Percentiles rank a stretch among this genome's conserved stretches.
phyloP scores from a whole-genome alignment of 1,140 invertebrate genomes.

The Drosophila tsacasi region DNA sequence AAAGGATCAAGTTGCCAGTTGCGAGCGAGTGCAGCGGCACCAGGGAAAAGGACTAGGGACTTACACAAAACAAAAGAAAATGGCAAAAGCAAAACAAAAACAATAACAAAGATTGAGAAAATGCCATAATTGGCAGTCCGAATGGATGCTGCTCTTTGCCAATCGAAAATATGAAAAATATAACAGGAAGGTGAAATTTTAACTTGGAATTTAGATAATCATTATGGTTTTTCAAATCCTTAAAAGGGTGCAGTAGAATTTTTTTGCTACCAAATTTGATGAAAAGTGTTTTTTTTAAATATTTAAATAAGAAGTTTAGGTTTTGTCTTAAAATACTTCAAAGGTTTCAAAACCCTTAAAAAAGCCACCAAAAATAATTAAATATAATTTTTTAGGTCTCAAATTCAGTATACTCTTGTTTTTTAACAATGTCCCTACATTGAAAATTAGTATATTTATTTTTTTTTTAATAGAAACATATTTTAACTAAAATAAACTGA shows the following conservation, averaged over 20 bases:
- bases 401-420: too few relatives aligned
- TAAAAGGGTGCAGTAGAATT: too few relatives aligned
- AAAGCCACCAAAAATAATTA: too few relatives aligned
- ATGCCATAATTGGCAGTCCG: constrained; percentile 31
- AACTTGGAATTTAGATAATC: not conserved
- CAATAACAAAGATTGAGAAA: constrained; percentile 35
- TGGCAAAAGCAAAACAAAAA: constrained; percentile 32
- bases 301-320: too few relatives aligned
- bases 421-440: too few relatives aligned
- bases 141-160: constrained; percentile 20
- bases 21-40: constrained; percentile 23
- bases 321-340: too few relatives aligned
- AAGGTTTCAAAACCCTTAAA: too few relatives aligned
- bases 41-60: constrained; percentile 24
- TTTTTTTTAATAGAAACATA: not conserved
- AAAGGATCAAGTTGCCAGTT: constrained; percentile 77
- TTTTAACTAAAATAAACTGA: accelerated
- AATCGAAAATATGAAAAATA: not conserved
- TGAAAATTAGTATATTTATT: not conserved
- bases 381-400: too few relatives aligned
- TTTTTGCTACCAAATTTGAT: too few relatives aligned
- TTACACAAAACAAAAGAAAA: constrained; percentile 30
- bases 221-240: not conserved
- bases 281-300: too few relatives aligned
- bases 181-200: not conserved